Percentiles rank a stretch among this genome's conserved stretches.
Conservation (phyloP, 2,888 invertebrate species). For the Synanthedon formicaeformis region DNA sequence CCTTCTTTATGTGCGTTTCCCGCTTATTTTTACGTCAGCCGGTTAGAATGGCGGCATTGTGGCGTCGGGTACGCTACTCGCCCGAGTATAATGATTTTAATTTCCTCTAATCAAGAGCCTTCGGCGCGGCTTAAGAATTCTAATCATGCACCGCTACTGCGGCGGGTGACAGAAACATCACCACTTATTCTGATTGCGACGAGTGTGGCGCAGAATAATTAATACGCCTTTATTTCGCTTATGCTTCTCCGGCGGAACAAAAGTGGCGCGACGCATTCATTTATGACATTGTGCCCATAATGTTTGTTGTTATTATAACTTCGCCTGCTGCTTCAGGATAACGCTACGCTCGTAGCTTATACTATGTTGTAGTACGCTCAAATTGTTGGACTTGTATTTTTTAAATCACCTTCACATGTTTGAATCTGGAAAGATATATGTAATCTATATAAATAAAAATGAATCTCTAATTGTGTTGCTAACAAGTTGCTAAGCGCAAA, state of each 20-base stretch:
- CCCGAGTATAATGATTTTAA: constrained; percentile 68
- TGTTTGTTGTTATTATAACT: not conserved
- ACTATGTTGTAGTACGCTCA: too few species aligned
- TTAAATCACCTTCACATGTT: too few species aligned
- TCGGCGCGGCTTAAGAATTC: constrained; percentile 69
- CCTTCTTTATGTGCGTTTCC: constrained; percentile 68
- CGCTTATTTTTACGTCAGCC: constrained; percentile 62
- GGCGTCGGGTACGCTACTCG: constrained; percentile 40
- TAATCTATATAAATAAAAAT: too few species aligned
- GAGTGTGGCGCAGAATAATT: constrained; percentile 70
- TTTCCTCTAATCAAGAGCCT: constrained; percentile 71
- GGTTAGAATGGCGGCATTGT: constrained; percentile 52
- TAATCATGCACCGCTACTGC: constrained; percentile 55
- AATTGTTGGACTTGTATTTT: too few species aligned
- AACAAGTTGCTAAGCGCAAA: too few species aligned
- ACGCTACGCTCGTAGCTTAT: too few species aligned
- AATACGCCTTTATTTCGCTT: constrained; percentile 65
- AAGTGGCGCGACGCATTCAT: constrained; percentile 44
- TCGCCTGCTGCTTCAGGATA: too few species aligned
- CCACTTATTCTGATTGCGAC: constrained; percentile 69
- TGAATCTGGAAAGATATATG: too few species aligned
- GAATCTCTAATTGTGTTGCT: too few species aligned
- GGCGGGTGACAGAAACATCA: constrained; percentile 67
- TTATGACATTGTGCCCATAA: constrained; percentile 35
- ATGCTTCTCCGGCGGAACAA: constrained; percentile 46